Conservation (phyloP, 1,140 invertebrate genomes). For the Akabosia matsudoensis region DNA sequence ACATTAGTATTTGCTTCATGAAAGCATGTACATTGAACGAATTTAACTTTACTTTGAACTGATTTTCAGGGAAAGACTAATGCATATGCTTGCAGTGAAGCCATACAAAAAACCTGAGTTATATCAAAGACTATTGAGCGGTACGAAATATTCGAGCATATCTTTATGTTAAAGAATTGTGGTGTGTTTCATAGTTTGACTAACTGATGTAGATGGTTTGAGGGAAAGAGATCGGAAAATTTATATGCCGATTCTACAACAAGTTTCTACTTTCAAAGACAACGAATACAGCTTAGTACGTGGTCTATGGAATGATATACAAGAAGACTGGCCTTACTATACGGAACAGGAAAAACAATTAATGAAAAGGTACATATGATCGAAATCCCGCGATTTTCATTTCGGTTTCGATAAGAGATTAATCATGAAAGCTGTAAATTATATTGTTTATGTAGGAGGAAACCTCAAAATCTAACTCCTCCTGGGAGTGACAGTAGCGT, state of each 20-base stretch:
- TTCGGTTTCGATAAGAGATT: too few relatives aligned
- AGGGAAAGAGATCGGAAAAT: constrained; percentile 74
- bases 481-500: constrained; percentile 67
- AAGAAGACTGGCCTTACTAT: constrained; percentile 91
- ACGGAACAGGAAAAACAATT: constrained; percentile 80
- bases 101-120: constrained; percentile 90
- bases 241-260: constrained; percentile 70
- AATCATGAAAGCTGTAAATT: neutral
- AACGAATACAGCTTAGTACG: constrained; percentile 82
- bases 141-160: constrained; percentile 54
- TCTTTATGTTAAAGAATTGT: constrained; percentile 12
- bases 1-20: too few relatives aligned
- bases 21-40: neutral
- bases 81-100: constrained; percentile 85
- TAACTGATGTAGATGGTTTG: constrained; percentile 76
- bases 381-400: too few relatives aligned
- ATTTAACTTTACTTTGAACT: neutral
- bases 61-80: constrained; percentile 74
- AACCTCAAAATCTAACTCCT: constrained; percentile 82
- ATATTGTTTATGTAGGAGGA: constrained; percentile 60
- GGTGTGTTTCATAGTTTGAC: neutral
- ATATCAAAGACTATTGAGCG: constrained; percentile 70
- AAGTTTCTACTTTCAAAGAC: constrained; percentile 74
- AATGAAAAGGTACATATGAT: constrained; percentile 74
- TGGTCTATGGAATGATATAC: constrained; percentile 85